These are phyloP conservation scores for Creontiades dilutus DNA, from an alignment of 2,888 invertebrate genomes.

Conservation along the genomic window DNA sequence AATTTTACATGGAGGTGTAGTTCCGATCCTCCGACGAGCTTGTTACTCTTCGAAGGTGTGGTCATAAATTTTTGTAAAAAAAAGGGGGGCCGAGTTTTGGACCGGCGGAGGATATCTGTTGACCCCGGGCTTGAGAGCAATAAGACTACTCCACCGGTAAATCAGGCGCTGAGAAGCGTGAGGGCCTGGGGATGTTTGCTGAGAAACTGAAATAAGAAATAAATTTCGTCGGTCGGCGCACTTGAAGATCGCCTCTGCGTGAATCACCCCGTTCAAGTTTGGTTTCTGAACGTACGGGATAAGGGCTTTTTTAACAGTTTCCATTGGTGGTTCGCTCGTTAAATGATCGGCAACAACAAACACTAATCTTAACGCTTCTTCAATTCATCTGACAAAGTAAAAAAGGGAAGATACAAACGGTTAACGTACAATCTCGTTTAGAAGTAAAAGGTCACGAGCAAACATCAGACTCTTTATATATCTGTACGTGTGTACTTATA, in stretches of 20 bases:
- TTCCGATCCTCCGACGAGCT: slow-evolving; percentile 55
- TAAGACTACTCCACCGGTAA: slow-evolving; percentile 69
- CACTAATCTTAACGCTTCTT: too few species aligned
- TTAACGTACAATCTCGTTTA: too few species aligned
- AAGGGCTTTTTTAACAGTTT: neutral
- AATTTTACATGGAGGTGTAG: slow-evolving; percentile 54
- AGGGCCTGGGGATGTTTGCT: slow-evolving; percentile 68
- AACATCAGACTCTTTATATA: too few species aligned
- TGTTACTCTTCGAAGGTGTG: slow-evolving; percentile 53
- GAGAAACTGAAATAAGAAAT: slow-evolving; percentile 67
- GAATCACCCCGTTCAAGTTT: neutral
- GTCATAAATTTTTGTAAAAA: slow-evolving; percentile 57
- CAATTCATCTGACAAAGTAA: too few species aligned
- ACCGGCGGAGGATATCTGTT: slow-evolving; percentile 61
- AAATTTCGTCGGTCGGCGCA: slow-evolving; percentile 59
- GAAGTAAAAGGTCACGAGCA: too few species aligned
- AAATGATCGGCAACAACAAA: too few species aligned
- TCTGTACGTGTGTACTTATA: too few species aligned
- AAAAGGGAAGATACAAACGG: too few species aligned
- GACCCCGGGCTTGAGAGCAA: slow-evolving; percentile 67
- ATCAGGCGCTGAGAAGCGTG: slow-evolving; percentile 69
- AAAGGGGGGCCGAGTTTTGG: slow-evolving; percentile 44
- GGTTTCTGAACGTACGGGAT: neutral
- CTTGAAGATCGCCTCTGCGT: slow-evolving; percentile 13
- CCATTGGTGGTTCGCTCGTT: neutral